Conservation (phyloP, 2,888 invertebrate genomes). For the Parnassius smintheus region DNA sequence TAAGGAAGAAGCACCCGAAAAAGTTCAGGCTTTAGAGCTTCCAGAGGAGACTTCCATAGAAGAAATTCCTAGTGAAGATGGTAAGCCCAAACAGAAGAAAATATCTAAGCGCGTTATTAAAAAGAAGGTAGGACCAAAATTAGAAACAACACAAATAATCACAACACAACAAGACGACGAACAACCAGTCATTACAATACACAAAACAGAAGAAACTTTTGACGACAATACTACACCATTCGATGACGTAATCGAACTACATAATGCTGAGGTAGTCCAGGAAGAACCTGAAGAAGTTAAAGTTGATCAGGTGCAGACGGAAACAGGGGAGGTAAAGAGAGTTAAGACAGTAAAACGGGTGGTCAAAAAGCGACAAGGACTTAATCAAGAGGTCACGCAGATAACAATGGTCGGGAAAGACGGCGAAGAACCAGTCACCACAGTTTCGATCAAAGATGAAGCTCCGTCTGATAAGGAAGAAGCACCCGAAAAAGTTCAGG, state of each 20-base stretch:
- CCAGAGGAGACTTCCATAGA: too few species aligned
- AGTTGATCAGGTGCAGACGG: constrained; percentile 17
- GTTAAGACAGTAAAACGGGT: constrained; percentile 31
- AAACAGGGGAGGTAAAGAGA: constrained; percentile 20
- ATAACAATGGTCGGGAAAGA: neutral
- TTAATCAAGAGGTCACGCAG: constrained; percentile 33
- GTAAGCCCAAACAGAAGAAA: too few species aligned
- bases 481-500: too few species aligned
- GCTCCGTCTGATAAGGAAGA: too few species aligned
- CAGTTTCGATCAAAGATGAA: too few species aligned
- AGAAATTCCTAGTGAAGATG: too few species aligned
- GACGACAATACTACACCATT: constrained; percentile 36
- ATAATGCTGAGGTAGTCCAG: constrained; percentile 15
- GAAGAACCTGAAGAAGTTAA: constrained; percentile 31
- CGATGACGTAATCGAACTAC: constrained; percentile 26
- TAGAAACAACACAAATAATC: constrained; percentile 32
- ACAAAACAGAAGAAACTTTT: constrained; percentile 35
- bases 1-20: too few species aligned
- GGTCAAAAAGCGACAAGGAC: constrained; percentile 47
- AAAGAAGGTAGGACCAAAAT: too few species aligned
- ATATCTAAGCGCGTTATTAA: too few species aligned
- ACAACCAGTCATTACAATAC: constrained; percentile 38
- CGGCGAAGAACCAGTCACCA: too few species aligned
- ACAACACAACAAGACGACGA: constrained; percentile 26
- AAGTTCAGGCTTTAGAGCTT: too few species aligned